Evolutionary conservation across 2,797 vertebrate genomes (phyloP).

Genomic region (Hoplostethus mediterraneus): DNA sequence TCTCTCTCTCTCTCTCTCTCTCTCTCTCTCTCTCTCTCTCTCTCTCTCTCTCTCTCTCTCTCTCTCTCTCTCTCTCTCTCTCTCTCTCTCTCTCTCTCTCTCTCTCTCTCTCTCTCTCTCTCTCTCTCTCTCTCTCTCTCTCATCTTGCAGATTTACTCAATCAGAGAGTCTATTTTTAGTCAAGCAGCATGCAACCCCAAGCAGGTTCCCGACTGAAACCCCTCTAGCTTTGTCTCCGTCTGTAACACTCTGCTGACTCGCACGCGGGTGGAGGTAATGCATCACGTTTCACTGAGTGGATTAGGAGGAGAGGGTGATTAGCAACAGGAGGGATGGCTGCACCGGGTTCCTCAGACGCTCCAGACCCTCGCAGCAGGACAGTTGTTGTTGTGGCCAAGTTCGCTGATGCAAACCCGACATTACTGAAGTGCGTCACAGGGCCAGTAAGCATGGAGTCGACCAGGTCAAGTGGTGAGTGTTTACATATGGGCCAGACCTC

Average conservation of each 20-base stretch:
- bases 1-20: too few relatives aligned
- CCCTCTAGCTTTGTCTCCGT: conserved; percentile 26
- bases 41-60: too few relatives aligned
- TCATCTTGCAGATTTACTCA: conserved; percentile 48
- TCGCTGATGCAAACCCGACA: conserved; percentile 34
- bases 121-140: conserved; percentile 11
- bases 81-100: too few relatives aligned
- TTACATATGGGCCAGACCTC: conserved; percentile 28
- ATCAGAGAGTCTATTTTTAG: conserved; percentile 61
- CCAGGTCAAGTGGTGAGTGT: conserved; percentile 15
- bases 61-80: too few relatives aligned
- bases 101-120: too few relatives aligned
- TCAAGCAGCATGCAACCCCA: conserved; percentile 14
- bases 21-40: too few relatives aligned
- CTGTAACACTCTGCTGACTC: conserved; percentile 21
- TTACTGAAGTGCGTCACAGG: conserved; percentile 51
- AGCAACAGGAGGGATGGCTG: conserved; percentile 33
- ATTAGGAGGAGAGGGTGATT: conserved; percentile 29
- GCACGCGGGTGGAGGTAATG: conserved; percentile 21
- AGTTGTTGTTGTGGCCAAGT: conserved; percentile 15
- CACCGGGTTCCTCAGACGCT: conserved; percentile 9
- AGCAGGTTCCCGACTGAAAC: conserved; percentile 32
- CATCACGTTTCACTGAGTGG: conserved; percentile 26
- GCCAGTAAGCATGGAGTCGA: not conserved
- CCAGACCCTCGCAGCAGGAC: conserved; percentile 12